Conservation (phyloP, 2,113 vertebrate species). For the Promerops cafer region DNA sequence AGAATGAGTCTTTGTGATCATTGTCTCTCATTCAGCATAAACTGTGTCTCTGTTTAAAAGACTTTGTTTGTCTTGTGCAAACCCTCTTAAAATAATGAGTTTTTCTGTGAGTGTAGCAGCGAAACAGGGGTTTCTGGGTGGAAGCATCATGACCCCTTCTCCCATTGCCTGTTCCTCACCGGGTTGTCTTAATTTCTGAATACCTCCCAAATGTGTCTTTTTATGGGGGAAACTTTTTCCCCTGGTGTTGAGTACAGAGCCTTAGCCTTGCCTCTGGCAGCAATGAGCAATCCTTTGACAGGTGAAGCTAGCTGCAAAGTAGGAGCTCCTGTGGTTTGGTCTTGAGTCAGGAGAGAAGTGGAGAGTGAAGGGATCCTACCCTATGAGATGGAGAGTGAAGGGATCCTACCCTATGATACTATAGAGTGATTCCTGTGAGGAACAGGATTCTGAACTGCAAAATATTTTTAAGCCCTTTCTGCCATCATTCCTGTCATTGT, state of each 20-base stretch:
- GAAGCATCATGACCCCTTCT: not conserved
- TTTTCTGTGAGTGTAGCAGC: not conserved
- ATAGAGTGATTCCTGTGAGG: not conserved
- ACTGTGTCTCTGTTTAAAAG: not conserved
- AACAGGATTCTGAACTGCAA: not conserved
- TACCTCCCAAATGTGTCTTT: not conserved
- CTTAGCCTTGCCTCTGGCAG: not conserved
- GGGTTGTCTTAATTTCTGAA: not conserved
- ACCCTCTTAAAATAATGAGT: not conserved
- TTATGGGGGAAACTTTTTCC: not conserved
- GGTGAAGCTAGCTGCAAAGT: not conserved
- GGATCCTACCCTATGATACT: not conserved
- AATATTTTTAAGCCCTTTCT: not conserved
- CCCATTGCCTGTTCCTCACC: not conserved
- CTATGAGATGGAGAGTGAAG: not conserved
- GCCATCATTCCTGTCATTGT: not conserved
- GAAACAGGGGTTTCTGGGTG: not conserved
- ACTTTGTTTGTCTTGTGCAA: not conserved
- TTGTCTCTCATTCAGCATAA: not conserved
- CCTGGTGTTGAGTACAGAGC: not conserved
- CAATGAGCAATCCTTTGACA: not conserved
- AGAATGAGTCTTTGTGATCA: not conserved
- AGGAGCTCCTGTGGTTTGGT: not conserved
- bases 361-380: not conserved
- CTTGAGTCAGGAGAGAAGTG: not conserved